Evolutionary conservation across 2,113 vertebrate species (phyloP), one percentile per base, ranked within the genome.

Genomic region (Chamaea fasciata): DNA sequence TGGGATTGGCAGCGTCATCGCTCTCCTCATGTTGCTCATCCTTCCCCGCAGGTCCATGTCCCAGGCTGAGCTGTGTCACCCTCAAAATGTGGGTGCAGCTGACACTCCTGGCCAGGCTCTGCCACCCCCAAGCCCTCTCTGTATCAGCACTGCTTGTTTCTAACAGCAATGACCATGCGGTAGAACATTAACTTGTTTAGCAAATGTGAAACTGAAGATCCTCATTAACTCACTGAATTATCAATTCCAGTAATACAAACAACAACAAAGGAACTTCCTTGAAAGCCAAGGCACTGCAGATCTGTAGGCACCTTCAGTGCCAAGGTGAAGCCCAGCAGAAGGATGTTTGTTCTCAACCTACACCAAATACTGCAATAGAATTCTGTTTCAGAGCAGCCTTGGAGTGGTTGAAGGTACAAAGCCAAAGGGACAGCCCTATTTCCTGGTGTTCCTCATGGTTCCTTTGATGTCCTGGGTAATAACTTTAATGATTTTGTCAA

Each of bases 1-100:
- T 16, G 1, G 31, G 23, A 33, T 17, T 1, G 14, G 59, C 68
- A 33, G 9, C 0, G 0, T 33, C 31, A 18, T 26, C 0, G 1
- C 17, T 68, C 39, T 60, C 60, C 62, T 75, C 7, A 3, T 3
- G 11, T 15, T 0, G 2, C 26, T 69, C 47, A 26, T 42, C 41
- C 35, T 42, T 33, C 55, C 41, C 55, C 0, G 3, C 30, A 33
- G n/a, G 70, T 39, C n/a, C 64, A 41, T 79, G 41, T 26, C 67
- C 30, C 20, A 13, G 24, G 26, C n/a, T 83, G 39, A 49, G 47
- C 63, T 69, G 44, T 62, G 63, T 33, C 79, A 83, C 26, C 10
- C 35, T 23, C 26, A 55, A 16, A 39, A 46, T 5, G 4, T 8
- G 19, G 30, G 59, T 4, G 35, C 52, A 46, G 67, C 47, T 60